Evolutionary conservation across 2,888 invertebrate species (phyloP), one percentile per base, ranked within the genome.

Genomic region (Heliconius aoede): DNA sequence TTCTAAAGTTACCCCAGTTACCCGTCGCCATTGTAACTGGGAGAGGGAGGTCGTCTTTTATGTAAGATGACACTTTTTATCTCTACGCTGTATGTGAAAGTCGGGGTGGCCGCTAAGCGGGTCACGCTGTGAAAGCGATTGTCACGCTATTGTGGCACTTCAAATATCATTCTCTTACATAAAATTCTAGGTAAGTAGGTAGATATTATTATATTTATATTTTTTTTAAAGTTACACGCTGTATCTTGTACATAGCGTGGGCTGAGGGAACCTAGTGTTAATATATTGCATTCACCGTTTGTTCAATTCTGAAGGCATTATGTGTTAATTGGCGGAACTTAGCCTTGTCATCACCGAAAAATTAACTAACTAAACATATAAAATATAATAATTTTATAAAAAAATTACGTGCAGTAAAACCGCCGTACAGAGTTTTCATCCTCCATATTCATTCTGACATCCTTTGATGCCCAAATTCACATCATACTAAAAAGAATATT

Each of bases 21-120:
- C 68, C 55, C 18, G 60, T 46, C 46, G 76, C 67, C 78, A 78
- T 79, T 79, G 78, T 79, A 61, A 77, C 73, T 74, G 68, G 46
- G 51, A 73, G 67, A 73, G 88, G 78, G 85, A 85, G 87, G 87
- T 87, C 87, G 85, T 85, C 87, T 86, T 90, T 89, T 86, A 86
- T 86, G 82, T 84, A 80, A 82, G 78, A 79, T 78, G 81, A 75
- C 79, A 79, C 74, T 73, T 82, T 82, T 83, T 82, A 83, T 82
- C 82, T 78, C 74, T 78, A 79, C 78, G 78, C 73, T 75, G 67
- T 77, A 72, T 76, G 76, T 79, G 69, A 55, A 72, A 62, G 46
- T 71, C 58, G 73, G 72, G 74, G 78, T 68, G 62, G 62, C 62
- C 64, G 60, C 67, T 72, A 78, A 78, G 68, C 51, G 68, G 74